Evolutionary conservation across 2,888 invertebrate genomes (phyloP).

Genomic region (Phalera bucephala): DNA sequence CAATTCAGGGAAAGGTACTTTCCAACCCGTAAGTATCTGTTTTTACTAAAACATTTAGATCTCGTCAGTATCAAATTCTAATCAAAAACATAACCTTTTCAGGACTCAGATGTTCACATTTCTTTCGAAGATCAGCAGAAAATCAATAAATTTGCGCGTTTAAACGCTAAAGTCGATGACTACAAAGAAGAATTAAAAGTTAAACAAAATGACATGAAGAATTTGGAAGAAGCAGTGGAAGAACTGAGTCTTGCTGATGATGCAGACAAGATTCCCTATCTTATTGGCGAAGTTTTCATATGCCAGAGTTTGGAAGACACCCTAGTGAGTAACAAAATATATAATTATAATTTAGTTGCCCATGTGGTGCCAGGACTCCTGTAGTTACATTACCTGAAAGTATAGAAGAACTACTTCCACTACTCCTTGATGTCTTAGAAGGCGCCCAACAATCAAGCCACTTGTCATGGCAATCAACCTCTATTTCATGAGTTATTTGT

Average conservation of each 20-base stretch:
- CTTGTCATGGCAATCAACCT: no score
- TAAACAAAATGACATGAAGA: constrained; percentile 95
- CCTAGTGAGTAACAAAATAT: constrained; percentile 83
- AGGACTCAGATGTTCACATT: constrained; percentile 96
- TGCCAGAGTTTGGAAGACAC: constrained; percentile 90
- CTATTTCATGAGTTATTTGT: no score
- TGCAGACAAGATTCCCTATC: constrained; percentile 89
- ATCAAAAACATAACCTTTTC: constrained; percentile 17
- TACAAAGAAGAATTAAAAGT: constrained; percentile 92
- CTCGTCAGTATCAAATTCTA: no score
- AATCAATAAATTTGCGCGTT: constrained; percentile 97
- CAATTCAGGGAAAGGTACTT: constrained; percentile 84
- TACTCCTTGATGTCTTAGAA: no score
- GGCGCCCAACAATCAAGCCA: no score
- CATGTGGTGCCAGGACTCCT: no score
- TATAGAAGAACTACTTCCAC: no score
- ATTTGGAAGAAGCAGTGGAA: constrained; percentile 95
- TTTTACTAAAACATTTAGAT: no score
- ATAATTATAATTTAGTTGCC: not conserved
- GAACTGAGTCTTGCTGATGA: constrained; percentile 92
- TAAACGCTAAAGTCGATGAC: constrained; percentile 96
- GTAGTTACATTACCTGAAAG: no score
- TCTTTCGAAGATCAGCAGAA: constrained; percentile 98
- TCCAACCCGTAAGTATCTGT: constrained; percentile 85
- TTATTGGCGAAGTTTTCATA: constrained; percentile 95